Evolutionary conservation across 2,797 vertebrate species (phyloP).

Genomic region (Agapornis canus): DNA sequence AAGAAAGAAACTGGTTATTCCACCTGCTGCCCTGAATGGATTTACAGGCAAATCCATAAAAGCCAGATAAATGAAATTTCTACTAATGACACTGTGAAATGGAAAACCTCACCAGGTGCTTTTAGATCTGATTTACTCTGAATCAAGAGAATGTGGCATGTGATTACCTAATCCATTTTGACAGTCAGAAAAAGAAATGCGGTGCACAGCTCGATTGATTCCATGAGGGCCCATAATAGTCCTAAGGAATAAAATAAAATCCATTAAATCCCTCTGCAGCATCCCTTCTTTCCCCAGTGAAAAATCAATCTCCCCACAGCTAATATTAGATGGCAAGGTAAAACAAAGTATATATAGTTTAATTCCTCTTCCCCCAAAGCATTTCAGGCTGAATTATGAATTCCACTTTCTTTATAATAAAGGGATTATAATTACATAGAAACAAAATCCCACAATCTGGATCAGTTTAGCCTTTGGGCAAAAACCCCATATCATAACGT

Average conservation of each 20-base stretch:
- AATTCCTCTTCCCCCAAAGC: neutral
- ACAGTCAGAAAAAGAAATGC: constrained; percentile 84
- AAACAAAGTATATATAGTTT: neutral
- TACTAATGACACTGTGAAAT: neutral
- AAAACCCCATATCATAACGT: neutral
- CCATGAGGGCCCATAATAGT: constrained; percentile 89
- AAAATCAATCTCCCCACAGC: neutral
- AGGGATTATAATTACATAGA: neutral
- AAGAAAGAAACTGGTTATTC: neutral
- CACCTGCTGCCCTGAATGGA: neutral
- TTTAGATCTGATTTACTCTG: neutral
- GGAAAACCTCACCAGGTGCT: neutral
- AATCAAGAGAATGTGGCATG: neutral
- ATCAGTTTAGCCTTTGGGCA: neutral
- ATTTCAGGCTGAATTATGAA: neutral
- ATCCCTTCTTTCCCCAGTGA: neutral
- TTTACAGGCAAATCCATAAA: neutral
- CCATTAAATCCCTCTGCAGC: neutral
- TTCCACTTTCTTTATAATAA: neutral
- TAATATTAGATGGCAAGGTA: neutral
- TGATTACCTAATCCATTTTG: constrained; percentile 84
- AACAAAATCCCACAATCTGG: neutral
- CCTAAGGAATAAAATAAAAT: constrained; percentile 70
- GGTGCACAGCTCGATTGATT: constrained; percentile 83
- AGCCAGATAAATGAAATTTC: neutral